A percentile compares a stretch with the other conserved stretches of the same genome.
These are phyloP conservation scores for Agrenia bidenticulata DNA, from an alignment of 2,888 invertebrate species.

Conservation along the genomic window DNA sequence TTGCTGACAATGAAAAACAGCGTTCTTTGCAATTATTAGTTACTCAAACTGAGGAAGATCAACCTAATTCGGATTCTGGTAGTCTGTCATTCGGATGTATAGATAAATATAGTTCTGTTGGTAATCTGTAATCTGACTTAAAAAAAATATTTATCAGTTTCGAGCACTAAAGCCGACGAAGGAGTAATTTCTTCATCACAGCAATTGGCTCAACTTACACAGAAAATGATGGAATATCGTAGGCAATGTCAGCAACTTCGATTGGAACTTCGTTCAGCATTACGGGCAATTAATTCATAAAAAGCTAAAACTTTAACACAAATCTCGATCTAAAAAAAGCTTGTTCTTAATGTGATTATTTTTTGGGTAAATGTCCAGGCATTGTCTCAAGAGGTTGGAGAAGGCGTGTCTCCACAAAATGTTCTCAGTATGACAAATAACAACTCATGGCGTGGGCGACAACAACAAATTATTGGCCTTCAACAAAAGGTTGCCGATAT, in stretches of 20 bases:
- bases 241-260: slow-evolving; percentile 69
- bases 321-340: neutral
- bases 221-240: slow-evolving; percentile 56
- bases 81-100: neutral
- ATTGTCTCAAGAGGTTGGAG: slow-evolving; percentile 73
- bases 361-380: too few relatives aligned
- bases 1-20: slow-evolving; percentile 62
- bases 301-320: neutral
- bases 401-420: slow-evolving; percentile 65
- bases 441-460: slow-evolving; percentile 73
- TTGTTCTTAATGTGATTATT: too few relatives aligned
- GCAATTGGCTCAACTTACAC: slow-evolving; percentile 41
- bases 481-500: slow-evolving; percentile 70
- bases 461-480: slow-evolving; percentile 70
- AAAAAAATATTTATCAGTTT: too few relatives aligned
- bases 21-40: slow-evolving; percentile 20
- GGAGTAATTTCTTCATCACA: slow-evolving; percentile 21
- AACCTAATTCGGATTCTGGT: neutral
- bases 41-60: slow-evolving; percentile 27
- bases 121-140: too few relatives aligned
- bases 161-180: neutral
- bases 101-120: too few relatives aligned
- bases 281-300: slow-evolving; percentile 24
- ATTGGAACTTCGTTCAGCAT: slow-evolving; percentile 62
- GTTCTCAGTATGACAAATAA: slow-evolving; percentile 61